Conservation (phyloP, 2,888 invertebrate genomes). For the Cephus spinipes region DNA sequence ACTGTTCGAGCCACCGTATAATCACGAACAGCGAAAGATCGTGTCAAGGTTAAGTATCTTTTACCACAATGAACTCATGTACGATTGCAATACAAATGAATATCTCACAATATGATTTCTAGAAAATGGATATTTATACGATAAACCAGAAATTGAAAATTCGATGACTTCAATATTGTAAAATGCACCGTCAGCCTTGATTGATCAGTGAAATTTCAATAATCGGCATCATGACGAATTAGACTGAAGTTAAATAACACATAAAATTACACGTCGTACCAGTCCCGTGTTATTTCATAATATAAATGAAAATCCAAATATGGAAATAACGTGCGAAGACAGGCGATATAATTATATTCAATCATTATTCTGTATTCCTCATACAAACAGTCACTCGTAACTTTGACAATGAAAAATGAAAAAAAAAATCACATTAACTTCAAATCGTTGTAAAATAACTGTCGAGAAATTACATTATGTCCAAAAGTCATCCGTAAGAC, state of each 20-base stretch:
- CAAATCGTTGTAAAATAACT: background rate
- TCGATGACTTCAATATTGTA: background rate
- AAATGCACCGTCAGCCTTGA: background rate
- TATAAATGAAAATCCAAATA: background rate
- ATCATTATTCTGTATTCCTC: background rate
- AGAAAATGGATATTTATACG: background rate
- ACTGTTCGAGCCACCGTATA: background rate
- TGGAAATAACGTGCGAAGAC: background rate
- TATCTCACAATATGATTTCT: background rate
- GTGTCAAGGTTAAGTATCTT: background rate
- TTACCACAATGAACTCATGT: background rate
- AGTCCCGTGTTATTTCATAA: background rate
- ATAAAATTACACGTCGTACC: background rate
- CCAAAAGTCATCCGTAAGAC: background rate
- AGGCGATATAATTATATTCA: background rate
- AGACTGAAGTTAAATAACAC: background rate
- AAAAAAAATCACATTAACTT: background rate
- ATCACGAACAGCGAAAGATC: background rate
- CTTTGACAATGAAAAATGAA: background rate
- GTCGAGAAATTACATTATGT: background rate
- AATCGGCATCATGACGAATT: background rate
- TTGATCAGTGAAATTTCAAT: background rate
- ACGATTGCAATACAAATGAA: background rate
- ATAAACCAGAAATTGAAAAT: background rate
- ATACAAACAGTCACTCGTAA: background rate